These are phyloP conservation scores for Athalia rosae DNA, from an alignment of 2,888 invertebrate species.

Conservation along the genomic window DNA sequence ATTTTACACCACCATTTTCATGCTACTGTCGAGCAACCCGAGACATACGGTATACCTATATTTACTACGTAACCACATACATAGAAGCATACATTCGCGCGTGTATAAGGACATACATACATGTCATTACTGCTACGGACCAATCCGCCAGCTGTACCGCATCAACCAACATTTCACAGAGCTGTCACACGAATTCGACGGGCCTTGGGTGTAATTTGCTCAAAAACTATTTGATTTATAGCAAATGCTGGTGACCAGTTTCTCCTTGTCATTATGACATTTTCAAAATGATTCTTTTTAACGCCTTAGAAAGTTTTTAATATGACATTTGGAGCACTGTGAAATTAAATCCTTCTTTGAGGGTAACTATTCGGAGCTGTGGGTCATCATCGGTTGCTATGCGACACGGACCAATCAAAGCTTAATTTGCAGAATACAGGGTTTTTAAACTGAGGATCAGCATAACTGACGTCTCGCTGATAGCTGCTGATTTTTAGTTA, in stretches of 20 bases:
- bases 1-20: constrained; percentile 72
- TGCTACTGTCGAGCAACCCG: constrained; percentile 56
- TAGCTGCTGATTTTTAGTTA: neutral
- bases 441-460: constrained; percentile 25
- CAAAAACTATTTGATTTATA: neutral
- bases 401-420: constrained; percentile 21
- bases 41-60: constrained; percentile 21
- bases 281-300: neutral
- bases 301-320: too few species aligned
- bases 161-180: constrained; percentile 33
- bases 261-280: neutral
- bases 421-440: constrained; percentile 16
- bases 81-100: neutral
- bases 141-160: constrained; percentile 40
- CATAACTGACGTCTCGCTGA: constrained; percentile 9
- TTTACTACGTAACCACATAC: neutral
- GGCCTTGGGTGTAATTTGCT: neutral
- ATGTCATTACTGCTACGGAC: constrained; percentile 36
- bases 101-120: constrained; percentile 20
- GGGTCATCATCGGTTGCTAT: constrained; percentile 35
- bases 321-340: too few species aligned
- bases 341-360: neutral
- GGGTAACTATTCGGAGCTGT: neutral
- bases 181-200: neutral
- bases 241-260: neutral